Conservation (phyloP, 1,140 invertebrate species). For the Calephelis nemesis region DNA sequence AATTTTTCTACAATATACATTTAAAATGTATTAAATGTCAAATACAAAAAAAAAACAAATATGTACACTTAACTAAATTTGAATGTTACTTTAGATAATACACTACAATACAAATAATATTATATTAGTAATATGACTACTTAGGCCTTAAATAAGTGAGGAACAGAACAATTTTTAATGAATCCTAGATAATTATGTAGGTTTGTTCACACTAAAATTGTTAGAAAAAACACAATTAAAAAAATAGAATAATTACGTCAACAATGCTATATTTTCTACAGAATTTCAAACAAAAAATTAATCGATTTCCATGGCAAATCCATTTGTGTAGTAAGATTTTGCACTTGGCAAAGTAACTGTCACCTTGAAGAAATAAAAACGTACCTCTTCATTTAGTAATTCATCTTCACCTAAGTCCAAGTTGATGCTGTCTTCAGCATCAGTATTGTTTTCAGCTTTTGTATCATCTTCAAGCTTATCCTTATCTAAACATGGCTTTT, state of each 20-base stretch:
- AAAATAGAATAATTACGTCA: slow-evolving; percentile 38
- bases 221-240: slow-evolving; percentile 46
- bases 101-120: too few relatives aligned
- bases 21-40: too few relatives aligned
- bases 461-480: slow-evolving; percentile 61
- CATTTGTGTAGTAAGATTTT: slow-evolving; percentile 13
- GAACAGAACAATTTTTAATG: too few relatives aligned
- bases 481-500: slow-evolving; percentile 66
- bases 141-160: too few relatives aligned
- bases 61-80: too few relatives aligned
- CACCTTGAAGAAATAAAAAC: slow-evolving; percentile 73
- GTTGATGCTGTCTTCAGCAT: slow-evolving; percentile 90
- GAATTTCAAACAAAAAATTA: slow-evolving; percentile 28
- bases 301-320: slow-evolving; percentile 51
- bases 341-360: slow-evolving; percentile 52
- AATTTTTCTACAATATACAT: too few relatives aligned
- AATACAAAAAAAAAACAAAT: too few relatives aligned
- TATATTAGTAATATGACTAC: too few relatives aligned
- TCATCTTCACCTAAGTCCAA: slow-evolving; percentile 90
- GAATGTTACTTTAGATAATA: too few relatives aligned
- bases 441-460: slow-evolving; percentile 76
- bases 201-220: neutral
- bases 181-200: too few relatives aligned
- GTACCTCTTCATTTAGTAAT: slow-evolving; percentile 87
- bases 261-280: slow-evolving; percentile 24